Evolutionary conservation across 2,113 vertebrate species (phyloP), one percentile per base, ranked within the genome.

Genomic region (Mesitornis unicolor): DNA sequence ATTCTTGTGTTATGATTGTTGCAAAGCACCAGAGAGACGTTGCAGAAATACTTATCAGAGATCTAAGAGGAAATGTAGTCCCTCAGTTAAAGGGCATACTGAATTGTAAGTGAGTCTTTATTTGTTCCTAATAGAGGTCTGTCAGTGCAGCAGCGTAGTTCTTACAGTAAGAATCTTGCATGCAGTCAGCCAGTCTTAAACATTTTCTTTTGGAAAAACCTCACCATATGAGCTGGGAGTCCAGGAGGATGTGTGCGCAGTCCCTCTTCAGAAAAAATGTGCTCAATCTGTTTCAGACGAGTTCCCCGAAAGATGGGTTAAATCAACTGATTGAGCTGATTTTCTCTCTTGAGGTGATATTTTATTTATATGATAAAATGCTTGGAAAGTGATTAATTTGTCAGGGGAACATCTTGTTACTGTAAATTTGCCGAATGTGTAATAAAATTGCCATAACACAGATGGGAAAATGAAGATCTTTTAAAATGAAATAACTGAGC

Each of bases 361-460:
- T 98, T 98, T 98, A 98, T 98, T 98, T 98, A 98, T 98, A 98
- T 97, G 97, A 97, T 98, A 98, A 98, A 98, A 98, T 98, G 93
- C 96, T 94, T 95, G 95, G 97, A 97, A 98, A 98, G 93, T 98
- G 96, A 98, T 98, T 98, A 97, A 98, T 98, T 98, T 98, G 98
- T 98, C 98, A 98, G 76, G 97, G 97, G 98, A 98, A 97, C 97
- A 97, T 98, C 97, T 98, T 98, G 97, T 98, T 98, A 97, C 98
- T 99, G 97, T 99, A 98, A 98, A 98, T 98, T 98, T 98, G 98
- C 98, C 98, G 98, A 98, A 98, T 98, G 97, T 98, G 98, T 98
- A 98, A 99, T 98, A 99, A 99, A 99, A 99, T 98, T 98, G 98
- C 98, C 97, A 98, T 98, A 98, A 98, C 97, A 98, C 97, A 98